Evolutionary conservation across 2,797 vertebrate genomes (phyloP).

Genomic region (Bryconaethiops microstoma): DNA sequence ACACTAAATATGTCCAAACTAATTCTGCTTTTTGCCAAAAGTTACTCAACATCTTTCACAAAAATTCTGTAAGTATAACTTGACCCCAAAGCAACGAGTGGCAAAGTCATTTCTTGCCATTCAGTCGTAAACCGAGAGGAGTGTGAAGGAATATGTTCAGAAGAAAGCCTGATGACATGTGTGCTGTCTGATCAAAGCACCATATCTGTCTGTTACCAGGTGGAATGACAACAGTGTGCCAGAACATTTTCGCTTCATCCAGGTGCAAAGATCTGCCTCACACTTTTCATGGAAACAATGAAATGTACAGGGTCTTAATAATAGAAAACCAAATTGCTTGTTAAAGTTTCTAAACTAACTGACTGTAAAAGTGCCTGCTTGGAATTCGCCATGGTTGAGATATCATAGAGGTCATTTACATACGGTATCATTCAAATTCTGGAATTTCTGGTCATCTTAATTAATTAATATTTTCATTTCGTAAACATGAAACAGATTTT

Average conservation of each 20-base stretch:
- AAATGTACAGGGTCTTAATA: background rate
- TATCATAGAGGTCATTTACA: background rate
- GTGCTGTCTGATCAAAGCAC: conserved; percentile 31
- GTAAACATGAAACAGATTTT: too few species aligned
- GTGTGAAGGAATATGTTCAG: conserved; percentile 28
- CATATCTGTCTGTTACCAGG: background rate
- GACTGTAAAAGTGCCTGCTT: too few species aligned
- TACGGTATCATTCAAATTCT: background rate
- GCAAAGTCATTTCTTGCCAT: conserved; percentile 31
- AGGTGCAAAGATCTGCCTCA: background rate
- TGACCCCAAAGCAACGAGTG: background rate
- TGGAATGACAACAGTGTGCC: conserved; percentile 23
- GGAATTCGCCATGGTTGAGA: background rate
- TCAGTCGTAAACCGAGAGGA: conserved; percentile 18
- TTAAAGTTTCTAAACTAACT: too few species aligned
- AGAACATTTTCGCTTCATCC: background rate
- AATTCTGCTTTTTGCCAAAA: background rate
- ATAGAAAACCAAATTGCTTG: background rate
- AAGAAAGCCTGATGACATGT: conserved; percentile 18
- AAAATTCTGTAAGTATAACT: background rate
- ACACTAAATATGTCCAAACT: background rate
- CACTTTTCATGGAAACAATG: background rate
- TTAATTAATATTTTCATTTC: too few species aligned
- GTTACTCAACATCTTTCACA: background rate
- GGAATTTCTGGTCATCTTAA: too few species aligned